Percentiles rank a stretch among this genome's conserved stretches.
These are phyloP conservation scores for Salvelinus alpinus DNA, from an alignment of 2,113 vertebrate species.

Conservation along the genomic window DNA sequence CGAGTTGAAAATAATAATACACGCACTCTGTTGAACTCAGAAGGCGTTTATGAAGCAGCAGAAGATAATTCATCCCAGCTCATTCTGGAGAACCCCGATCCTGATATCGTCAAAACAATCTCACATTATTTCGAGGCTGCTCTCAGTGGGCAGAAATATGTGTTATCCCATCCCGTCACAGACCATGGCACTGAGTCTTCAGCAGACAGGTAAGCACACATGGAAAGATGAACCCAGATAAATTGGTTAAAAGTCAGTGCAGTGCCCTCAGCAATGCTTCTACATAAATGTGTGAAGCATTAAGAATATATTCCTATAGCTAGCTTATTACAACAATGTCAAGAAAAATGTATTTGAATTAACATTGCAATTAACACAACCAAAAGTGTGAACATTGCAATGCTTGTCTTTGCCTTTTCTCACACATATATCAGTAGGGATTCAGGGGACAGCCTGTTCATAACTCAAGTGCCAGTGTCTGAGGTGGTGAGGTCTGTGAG, in stretches of 20 bases:
- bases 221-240: not conserved
- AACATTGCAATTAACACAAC: no score
- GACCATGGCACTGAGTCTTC: not conserved
- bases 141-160: not conserved
- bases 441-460: slow-evolving; percentile 69
- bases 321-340: no score
- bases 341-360: no score
- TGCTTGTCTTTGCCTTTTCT: not conserved
- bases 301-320: no score
- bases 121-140: slow-evolving; percentile 17
- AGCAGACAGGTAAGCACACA: slow-evolving; percentile 50
- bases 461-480: slow-evolving; percentile 58
- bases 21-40: no score
- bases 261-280: not conserved
- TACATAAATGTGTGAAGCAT: no score
- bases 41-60: no score
- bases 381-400: not conserved
- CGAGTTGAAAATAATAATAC: no score
- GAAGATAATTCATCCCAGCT: not conserved
- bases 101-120: slow-evolving; percentile 21
- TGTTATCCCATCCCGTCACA: not conserved
- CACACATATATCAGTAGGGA: slow-evolving; percentile 54
- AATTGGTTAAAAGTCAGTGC: not conserved
- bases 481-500: slow-evolving; percentile 29
- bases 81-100: not conserved